These are phyloP conservation scores for Porites divaricata DNA, from an alignment of 92 coral and sea anemone genomes.

Conservation along the genomic window DNA sequence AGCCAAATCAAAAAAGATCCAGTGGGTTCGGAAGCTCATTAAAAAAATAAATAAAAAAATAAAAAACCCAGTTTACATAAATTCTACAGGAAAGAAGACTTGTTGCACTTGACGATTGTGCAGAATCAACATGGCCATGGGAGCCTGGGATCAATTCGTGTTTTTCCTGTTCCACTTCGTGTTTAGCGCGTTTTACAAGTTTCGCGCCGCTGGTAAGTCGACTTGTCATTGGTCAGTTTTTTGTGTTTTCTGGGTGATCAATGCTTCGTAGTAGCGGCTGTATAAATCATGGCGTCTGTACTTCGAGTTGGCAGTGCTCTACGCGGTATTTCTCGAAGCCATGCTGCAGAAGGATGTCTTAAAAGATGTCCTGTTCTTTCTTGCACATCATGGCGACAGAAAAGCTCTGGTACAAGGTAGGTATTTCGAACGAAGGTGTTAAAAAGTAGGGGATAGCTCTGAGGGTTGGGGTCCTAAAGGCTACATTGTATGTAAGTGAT, in stretches of 20 bases:
- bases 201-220: constrained; percentile 21
- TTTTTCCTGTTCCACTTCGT: constrained; percentile 24
- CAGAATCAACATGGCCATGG: too few species aligned
- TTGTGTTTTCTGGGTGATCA: background rate
- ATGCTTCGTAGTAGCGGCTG: background rate
- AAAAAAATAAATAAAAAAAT: too few species aligned
- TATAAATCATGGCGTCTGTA: constrained; percentile 29
- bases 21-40: too few species aligned
- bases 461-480: too few species aligned
- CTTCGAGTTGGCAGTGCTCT: constrained; percentile 19
- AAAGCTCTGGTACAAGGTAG: constrained; percentile 28
- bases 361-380: constrained; percentile 22
- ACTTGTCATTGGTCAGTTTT: constrained; percentile 19
- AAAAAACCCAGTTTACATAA: too few species aligned
- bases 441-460: too few species aligned
- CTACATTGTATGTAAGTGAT: too few species aligned
- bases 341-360: background rate
- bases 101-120: too few species aligned
- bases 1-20: too few species aligned
- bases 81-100: too few species aligned
- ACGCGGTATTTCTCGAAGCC: constrained; percentile 29
- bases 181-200: constrained; percentile 42
- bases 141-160: background rate
- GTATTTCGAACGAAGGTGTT: background rate
- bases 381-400: constrained; percentile 13